These are phyloP conservation scores for Eulimnadia texana DNA, from an alignment of 1,140 invertebrate species.

Conservation along the genomic window DNA sequence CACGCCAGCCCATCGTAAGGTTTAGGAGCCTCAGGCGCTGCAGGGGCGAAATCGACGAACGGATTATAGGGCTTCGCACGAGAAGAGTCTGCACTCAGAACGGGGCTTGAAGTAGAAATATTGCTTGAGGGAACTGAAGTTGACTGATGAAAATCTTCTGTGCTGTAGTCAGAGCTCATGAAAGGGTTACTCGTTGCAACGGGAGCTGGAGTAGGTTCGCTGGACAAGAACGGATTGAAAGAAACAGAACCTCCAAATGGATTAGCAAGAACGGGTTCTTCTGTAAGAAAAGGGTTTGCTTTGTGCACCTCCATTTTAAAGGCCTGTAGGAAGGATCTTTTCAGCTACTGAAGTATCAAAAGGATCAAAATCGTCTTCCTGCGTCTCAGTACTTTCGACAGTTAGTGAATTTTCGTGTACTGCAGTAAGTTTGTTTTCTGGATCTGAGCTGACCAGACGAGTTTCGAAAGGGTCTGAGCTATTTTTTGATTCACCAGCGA, in stretches of 20 bases:
- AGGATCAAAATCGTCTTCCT: slow-evolving; percentile 26
- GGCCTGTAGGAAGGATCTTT: slow-evolving; percentile 10
- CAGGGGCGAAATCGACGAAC: slow-evolving; percentile 4
- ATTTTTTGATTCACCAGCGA: no score
- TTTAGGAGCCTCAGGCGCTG: background rate
- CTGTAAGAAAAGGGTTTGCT: slow-evolving; percentile 54
- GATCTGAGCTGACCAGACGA: slow-evolving; percentile 8
- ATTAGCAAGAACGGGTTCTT: slow-evolving; percentile 28
- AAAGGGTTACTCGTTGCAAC: slow-evolving; percentile 20
- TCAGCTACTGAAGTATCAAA: slow-evolving; percentile 27
- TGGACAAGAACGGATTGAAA: slow-evolving; percentile 11
- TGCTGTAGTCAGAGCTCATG: slow-evolving; percentile 2
- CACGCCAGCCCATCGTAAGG: background rate
- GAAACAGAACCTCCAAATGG: slow-evolving; percentile 11
- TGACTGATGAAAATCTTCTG: no score
- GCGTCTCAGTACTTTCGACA: no score
- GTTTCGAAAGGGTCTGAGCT: slow-evolving; percentile 24
- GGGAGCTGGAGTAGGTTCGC: background rate
- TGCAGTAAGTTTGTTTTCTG: background rate
- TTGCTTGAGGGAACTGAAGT: no score
- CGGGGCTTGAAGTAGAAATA: no score
- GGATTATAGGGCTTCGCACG: slow-evolving; percentile 5
- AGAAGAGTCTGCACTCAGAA: background rate
- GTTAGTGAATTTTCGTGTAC: background rate
- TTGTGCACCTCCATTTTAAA: slow-evolving; percentile 4